phyloP scores from a whole-genome alignment of 2,797 vertebrate genomes.

The Serranus cabrilla region DNA sequence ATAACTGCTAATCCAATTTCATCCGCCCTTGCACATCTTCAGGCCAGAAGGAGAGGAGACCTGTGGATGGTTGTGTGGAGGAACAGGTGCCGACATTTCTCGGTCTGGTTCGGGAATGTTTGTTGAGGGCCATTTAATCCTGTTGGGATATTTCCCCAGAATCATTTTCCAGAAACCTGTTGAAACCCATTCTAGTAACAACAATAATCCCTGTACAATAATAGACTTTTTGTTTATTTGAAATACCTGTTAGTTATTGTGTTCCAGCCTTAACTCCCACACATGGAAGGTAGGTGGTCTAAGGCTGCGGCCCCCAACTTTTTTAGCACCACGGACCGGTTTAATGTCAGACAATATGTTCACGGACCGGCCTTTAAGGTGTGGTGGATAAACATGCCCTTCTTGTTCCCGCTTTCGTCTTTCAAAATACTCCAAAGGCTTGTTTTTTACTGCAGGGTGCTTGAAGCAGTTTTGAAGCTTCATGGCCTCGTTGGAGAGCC shows the following conservation, averaged over 20 bases:
- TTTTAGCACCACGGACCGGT: no score
- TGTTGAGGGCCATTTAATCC: background rate
- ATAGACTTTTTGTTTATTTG: slow-evolving; percentile 57
- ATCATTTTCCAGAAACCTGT: slow-evolving; percentile 17
- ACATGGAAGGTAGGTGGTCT: slow-evolving; percentile 41
- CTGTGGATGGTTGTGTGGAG: slow-evolving; percentile 1
- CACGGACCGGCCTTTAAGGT: no score
- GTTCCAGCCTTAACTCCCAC: slow-evolving; percentile 31
- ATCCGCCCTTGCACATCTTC: slow-evolving; percentile 36
- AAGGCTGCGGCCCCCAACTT: no score
- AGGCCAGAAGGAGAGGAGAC: background rate
- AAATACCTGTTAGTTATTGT: slow-evolving; percentile 31
- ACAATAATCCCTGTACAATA: slow-evolving; percentile 33
- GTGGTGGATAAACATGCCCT: no score
- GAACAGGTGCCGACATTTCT: background rate
- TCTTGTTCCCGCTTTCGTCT: no score
- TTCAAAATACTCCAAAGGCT: no score
- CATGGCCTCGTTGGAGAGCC: no score
- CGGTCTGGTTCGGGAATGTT: background rate
- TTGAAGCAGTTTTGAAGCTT: no score
- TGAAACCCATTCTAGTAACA: background rate
- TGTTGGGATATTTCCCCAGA: slow-evolving; percentile 11
- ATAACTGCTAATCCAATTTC: slow-evolving; percentile 59
- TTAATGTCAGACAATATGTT: no score
- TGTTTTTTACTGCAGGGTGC: no score